Base-by-base conservation (phyloP, 1,140 invertebrate genomes). In the Macrobrachium nipponense region DNA sequence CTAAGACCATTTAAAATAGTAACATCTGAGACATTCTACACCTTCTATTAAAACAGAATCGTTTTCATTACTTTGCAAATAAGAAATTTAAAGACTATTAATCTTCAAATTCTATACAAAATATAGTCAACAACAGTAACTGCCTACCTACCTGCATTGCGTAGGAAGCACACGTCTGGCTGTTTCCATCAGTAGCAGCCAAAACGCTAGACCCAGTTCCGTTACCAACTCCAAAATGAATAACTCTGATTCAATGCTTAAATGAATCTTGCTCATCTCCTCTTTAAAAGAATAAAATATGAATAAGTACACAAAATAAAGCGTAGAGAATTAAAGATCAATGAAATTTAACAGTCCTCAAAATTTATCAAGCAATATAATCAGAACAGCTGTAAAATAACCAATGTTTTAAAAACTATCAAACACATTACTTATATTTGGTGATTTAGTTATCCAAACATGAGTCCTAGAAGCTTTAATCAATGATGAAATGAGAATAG, bases 71-170 rank as follows among this genome's bases (percentile, higher is more conserved):
- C 87, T 5, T 87, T 88, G 68, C 95, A 93, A 76, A 95, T 93
- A 87, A 94, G 94, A 87, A 93, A 92, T 58, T 93, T 91, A 70
- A 91, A 77, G 60, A 91, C 90, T 72, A 92, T 90, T 43, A 92
- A 86, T 88, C 92, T 91, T 23, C 91, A 90, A 80, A 91, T 92
- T 36, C 20, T 17, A n/a, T 51, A 68, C 68, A 61, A 66, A 61
- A 17, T 51, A 51, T 8, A 51, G 3, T 10, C 51, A 8, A 51
- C 12, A 0, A 6, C 51, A 51, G 51, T 6, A 51, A 51, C 12
- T 51, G 51, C 68, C 20, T 78, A 88, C 88, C 80, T 89, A 88
- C 88, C 80, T 89, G 87, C 84, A 89, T 86, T 36, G 88, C 87
- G 78, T 87, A 89, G 2, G 88, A 88, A 10, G 88, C 87, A 82